phyloP scores from a whole-genome alignment of 2,888 invertebrate species.

The Onchidella celtica region DNA sequence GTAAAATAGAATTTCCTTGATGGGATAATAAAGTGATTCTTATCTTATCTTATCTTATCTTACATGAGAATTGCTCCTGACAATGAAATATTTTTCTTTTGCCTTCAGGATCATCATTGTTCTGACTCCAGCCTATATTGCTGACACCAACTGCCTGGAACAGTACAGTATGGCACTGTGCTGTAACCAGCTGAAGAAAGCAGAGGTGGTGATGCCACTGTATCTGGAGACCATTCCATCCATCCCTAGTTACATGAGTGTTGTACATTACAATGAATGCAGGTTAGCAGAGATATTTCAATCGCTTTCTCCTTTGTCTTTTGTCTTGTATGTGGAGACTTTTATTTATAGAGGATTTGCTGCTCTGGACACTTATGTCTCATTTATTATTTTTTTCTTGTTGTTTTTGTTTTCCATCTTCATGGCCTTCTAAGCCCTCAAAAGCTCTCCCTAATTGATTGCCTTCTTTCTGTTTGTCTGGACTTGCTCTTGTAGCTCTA shows the following conservation, averaged over 20 bases:
- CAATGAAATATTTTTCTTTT: too few relatives aligned
- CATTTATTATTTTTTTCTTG: too few relatives aligned
- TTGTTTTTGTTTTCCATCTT: too few relatives aligned
- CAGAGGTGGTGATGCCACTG: slow-evolving; percentile 70
- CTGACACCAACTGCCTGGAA: slow-evolving; percentile 69
- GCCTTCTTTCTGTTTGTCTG: too few relatives aligned
- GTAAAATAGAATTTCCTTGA: too few relatives aligned
- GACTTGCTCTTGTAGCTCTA: too few relatives aligned
- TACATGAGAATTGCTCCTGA: too few relatives aligned
- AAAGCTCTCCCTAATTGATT: too few relatives aligned
- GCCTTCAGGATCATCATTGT: slow-evolving; percentile 72
- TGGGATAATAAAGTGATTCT: too few relatives aligned
- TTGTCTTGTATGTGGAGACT: background rate
- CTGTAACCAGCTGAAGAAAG: slow-evolving; percentile 65
- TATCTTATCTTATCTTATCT: too few relatives aligned
- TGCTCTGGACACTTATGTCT: too few relatives aligned
- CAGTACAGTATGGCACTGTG: slow-evolving; percentile 77
- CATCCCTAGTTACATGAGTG: slow-evolving; percentile 74
- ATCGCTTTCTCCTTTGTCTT: background rate
- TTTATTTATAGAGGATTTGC: background rate
- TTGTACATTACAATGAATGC: slow-evolving; percentile 77
- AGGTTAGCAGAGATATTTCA: slow-evolving; percentile 61
- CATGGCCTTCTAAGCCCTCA: too few relatives aligned
- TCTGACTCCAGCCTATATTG: slow-evolving; percentile 68
- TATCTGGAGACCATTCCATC: slow-evolving; percentile 64